Percentiles rank a stretch among this genome's conserved stretches.
Conservation (phyloP, 2,797 vertebrate species). For the Semotilus atromaculatus region DNA sequence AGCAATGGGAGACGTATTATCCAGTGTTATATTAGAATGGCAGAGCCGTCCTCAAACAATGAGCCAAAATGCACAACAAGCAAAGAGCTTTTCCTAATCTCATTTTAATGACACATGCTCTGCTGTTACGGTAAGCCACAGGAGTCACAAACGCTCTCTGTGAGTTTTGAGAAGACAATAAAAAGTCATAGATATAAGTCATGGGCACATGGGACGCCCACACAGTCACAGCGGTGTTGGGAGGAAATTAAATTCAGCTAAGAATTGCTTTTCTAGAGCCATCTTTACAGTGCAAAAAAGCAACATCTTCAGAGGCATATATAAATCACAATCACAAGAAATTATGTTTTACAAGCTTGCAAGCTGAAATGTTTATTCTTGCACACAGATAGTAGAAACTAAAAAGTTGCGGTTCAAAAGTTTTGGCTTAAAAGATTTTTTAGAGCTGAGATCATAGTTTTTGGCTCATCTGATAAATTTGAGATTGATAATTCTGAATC, state of each 20-base stretch:
- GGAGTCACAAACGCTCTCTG: neutral
- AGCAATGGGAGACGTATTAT: slow-evolving; percentile 45
- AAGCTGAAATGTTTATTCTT: neutral
- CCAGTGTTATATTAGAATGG: slow-evolving; percentile 40
- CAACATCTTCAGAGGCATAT: neutral
- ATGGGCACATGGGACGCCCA: neutral
- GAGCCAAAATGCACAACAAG: slow-evolving; percentile 39
- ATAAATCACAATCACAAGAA: neutral
- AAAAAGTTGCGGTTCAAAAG: neutral
- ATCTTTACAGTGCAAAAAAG: neutral
- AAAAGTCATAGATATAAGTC: neutral
- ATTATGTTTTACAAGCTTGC: neutral
- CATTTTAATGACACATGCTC: slow-evolving; percentile 55
- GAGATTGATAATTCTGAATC: too few relatives aligned
- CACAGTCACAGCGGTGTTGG: neutral
- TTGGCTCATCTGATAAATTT: too few relatives aligned
- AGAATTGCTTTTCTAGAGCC: neutral
- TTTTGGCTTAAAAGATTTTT: neutral
- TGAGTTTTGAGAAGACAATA: neutral
- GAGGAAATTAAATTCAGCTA: slow-evolving; percentile 4
- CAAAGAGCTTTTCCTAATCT: slow-evolving; percentile 47
- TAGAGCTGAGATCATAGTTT: neutral
- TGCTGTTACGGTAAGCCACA: slow-evolving; percentile 19
- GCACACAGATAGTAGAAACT: neutral
- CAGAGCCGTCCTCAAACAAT: slow-evolving; percentile 17